Evolutionary conservation across 2,888 invertebrate species (phyloP).

Genomic region (Drosophila borealis): DNA sequence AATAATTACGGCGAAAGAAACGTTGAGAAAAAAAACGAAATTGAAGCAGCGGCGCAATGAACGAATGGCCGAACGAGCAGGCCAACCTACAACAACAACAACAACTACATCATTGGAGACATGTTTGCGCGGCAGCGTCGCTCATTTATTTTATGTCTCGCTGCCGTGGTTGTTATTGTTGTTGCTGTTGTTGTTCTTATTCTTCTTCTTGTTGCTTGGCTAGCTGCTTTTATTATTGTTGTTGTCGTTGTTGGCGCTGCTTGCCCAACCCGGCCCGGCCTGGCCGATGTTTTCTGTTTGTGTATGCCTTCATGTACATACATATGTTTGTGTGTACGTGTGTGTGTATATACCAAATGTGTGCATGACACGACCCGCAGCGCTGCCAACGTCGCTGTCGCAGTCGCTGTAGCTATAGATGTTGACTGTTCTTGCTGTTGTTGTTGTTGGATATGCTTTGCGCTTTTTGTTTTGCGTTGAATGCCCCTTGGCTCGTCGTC

Average conservation of each 20-base stretch:
- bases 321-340: conserved; percentile 2
- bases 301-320: conserved; percentile 2
- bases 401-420: conserved; percentile 40
- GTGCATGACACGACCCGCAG: conserved; percentile 74
- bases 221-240: conserved; percentile 54
- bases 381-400: conserved; percentile 50
- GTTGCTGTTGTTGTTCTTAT: conserved; percentile 29
- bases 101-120: conserved; percentile 65
- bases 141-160: conserved; percentile 78
- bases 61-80: conserved; percentile 54
- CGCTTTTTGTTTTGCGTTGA: conserved; percentile 38
- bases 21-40: conserved; percentile 57
- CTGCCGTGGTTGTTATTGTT: conserved; percentile 46
- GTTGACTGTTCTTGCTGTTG: conserved; percentile 22
- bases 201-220: conserved; percentile 51
- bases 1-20: conserved; percentile 69
- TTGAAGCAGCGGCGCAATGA: conserved; percentile 60
- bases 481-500: conserved; percentile 15
- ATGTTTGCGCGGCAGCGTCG: conserved; percentile 75
- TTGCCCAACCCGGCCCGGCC: conserved; percentile 45
- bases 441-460: conserved; percentile 41
- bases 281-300: conserved; percentile 30
- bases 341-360: conserved; percentile 55
- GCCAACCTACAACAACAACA: conserved; percentile 28
- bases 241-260: conserved; percentile 39